These are phyloP conservation scores for Penaeus vannamei DNA, from an alignment of 1,140 invertebrate genomes.

Conservation along the genomic window DNA sequence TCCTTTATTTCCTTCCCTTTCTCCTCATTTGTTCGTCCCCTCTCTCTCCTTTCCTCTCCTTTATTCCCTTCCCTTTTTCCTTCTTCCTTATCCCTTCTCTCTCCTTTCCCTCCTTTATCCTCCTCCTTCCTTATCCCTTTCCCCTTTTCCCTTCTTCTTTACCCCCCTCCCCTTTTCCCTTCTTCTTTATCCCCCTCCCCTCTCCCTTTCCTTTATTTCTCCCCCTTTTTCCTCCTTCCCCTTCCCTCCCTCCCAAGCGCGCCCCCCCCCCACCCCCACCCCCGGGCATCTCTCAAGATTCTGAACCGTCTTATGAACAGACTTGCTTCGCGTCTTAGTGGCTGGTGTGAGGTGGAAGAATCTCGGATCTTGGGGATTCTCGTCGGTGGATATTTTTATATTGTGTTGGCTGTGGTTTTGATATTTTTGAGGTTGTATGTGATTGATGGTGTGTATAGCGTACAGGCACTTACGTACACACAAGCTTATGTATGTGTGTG, in stretches of 20 bases:
- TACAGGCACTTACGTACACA: neutral
- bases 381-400: no score
- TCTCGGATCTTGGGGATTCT: neutral
- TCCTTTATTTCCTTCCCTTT: neutral
- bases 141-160: neutral
- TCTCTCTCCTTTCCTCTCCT: neutral
- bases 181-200: neutral
- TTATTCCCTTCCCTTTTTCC: neutral
- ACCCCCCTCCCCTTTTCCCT: no score
- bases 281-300: neutral
- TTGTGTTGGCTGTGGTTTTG: no score
- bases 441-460: neutral
- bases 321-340: neutral
- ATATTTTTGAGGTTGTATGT: no score
- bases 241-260: neutral
- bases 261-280: neutral
- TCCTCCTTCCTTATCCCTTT: no score
- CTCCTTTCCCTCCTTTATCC: neutral
- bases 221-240: neutral
- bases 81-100: no score
- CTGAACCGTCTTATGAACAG: no score
- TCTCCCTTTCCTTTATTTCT: neutral
- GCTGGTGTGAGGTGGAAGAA: neutral
- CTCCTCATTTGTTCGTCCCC: neutral
- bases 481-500: neutral